phyloP scores from a whole-genome alignment of 2,888 invertebrate species.

The Crocallis elinguaria region DNA sequence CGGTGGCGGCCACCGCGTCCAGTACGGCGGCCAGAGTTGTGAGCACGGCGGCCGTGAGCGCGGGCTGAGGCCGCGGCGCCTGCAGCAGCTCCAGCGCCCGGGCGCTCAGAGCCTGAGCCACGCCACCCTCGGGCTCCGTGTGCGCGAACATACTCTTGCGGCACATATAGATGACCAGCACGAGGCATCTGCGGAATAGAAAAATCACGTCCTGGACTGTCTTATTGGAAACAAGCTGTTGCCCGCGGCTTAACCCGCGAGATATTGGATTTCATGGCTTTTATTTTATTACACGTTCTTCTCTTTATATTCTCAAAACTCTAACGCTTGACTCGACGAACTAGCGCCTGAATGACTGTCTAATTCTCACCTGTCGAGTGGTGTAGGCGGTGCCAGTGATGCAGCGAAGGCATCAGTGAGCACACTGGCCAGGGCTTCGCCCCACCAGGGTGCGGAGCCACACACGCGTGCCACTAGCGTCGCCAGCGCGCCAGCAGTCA shows the following conservation, averaged over 20 bases:
- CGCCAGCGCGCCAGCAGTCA: slow-evolving; percentile 91
- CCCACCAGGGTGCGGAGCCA: slow-evolving; percentile 94
- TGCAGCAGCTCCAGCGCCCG: slow-evolving; percentile 79
- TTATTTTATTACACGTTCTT: too few species aligned
- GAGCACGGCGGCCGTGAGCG: slow-evolving; percentile 73
- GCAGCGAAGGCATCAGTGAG: slow-evolving; percentile 91
- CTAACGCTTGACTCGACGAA: too few species aligned
- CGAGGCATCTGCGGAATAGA: slow-evolving; percentile 88
- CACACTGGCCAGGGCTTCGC: slow-evolving; percentile 93
- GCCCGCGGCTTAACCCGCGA: too few species aligned
- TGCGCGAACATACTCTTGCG: slow-evolving; percentile 89
- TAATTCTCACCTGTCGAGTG: slow-evolving; percentile 90
- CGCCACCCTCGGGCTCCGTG: slow-evolving; percentile 81
- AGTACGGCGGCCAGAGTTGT: slow-evolving; percentile 67
- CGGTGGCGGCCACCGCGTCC: slow-evolving; percentile 56
- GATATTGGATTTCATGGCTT: too few species aligned
- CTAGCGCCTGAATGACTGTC: too few species aligned
- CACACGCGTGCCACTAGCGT: slow-evolving; percentile 92
- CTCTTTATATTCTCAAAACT: too few species aligned
- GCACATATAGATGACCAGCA: slow-evolving; percentile 93
- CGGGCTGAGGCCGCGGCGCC: slow-evolving; percentile 81
- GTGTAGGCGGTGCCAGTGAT: slow-evolving; percentile 91
- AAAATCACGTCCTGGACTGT: too few species aligned
- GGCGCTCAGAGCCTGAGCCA: slow-evolving; percentile 84
- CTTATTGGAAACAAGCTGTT: too few species aligned